These are phyloP conservation scores for Petrocephalus sullivani DNA, from an alignment of 2,797 vertebrate species.

Conservation along the genomic window DNA sequence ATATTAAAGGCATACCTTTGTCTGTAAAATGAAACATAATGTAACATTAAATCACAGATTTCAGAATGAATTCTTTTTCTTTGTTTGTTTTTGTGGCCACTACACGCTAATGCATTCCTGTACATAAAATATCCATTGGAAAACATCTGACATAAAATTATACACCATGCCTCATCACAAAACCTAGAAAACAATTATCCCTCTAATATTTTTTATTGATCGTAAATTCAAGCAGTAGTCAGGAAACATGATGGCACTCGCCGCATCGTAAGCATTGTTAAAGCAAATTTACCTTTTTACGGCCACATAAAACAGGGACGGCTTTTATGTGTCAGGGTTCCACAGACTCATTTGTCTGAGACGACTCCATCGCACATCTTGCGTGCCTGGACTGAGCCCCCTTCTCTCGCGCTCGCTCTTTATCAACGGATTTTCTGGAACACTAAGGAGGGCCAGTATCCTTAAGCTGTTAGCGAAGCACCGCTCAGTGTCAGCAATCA, in stretches of 20 bases:
- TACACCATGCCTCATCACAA: background rate
- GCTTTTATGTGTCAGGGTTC: background rate
- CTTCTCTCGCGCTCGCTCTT: background rate
- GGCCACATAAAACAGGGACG: background rate
- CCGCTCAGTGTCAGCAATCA: background rate
- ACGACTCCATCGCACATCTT: background rate
- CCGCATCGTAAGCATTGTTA: background rate
- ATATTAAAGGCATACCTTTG: background rate
- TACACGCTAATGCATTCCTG: background rate
- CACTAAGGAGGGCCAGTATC: background rate
- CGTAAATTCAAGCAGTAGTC: background rate
- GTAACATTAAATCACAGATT: background rate
- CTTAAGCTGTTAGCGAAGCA: background rate
- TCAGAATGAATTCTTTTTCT: background rate
- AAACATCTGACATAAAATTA: background rate
- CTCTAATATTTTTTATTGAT: conserved; percentile 10
- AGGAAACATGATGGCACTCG: background rate
- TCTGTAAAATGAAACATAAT: background rate
- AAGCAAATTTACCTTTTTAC: background rate
- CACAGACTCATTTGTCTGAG: background rate
- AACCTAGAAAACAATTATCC: conserved; percentile 4
- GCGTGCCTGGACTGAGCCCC: background rate
- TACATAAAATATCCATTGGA: background rate
- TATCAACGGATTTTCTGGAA: background rate
- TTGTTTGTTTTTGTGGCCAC: background rate